A percentile compares a stretch with the other conserved stretches of the same genome.
Evolutionary conservation across 2,797 vertebrate genomes (phyloP).

Genomic region (Propithecus perrieri): DNA sequence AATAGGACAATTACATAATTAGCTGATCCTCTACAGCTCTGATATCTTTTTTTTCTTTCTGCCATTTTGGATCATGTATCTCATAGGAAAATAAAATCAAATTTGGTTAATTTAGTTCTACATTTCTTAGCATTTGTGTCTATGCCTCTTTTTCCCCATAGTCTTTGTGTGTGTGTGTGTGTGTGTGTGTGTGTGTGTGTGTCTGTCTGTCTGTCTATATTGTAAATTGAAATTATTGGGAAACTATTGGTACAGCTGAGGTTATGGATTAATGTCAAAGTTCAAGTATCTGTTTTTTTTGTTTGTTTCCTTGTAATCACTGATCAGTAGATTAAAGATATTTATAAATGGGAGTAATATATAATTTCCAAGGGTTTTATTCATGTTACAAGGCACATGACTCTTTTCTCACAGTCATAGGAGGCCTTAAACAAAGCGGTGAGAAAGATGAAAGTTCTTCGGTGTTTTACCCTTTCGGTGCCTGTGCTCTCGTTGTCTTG

Average conservation of each 20-base stretch:
- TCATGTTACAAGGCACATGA: background rate
- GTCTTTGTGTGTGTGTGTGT: background rate
- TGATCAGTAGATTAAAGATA: background rate
- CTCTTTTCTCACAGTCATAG: background rate
- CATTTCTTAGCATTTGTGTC: background rate
- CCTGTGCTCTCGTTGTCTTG: background rate
- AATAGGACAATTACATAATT: background rate
- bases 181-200: background rate
- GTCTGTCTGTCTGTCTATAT: background rate
- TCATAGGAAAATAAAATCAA: background rate
- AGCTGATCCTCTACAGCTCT: background rate
- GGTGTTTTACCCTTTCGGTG: background rate
- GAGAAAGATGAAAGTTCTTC: background rate
- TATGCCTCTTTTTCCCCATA: background rate
- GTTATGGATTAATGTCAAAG: background rate
- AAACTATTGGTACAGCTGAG: background rate
- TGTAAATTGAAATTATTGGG: slow-evolving; percentile 5
- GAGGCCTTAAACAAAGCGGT: background rate
- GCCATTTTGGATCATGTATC: background rate
- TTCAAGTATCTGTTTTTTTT: background rate
- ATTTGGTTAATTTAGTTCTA: background rate
- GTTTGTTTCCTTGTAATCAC: background rate
- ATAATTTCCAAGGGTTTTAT: background rate
- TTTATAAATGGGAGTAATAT: background rate
- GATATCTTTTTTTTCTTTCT: background rate